These are phyloP conservation scores for Probosciger aterrimus DNA, from an alignment of 2,113 vertebrate species.

Conservation along the genomic window DNA sequence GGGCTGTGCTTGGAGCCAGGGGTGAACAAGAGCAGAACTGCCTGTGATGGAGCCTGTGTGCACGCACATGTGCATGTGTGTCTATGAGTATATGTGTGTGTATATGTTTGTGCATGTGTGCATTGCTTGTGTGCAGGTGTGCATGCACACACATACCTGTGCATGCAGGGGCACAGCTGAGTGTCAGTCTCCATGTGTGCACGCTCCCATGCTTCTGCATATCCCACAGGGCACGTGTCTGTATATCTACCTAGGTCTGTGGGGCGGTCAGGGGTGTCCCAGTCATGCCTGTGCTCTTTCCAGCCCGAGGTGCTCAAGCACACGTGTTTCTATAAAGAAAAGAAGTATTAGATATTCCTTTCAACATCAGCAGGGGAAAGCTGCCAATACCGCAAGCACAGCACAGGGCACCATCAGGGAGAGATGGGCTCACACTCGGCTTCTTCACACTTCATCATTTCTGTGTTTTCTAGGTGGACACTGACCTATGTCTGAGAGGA, in stretches of 20 bases:
- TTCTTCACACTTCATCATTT: background rate
- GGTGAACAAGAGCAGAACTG: background rate
- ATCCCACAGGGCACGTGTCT: background rate
- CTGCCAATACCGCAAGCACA: background rate
- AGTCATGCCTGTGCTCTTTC: background rate
- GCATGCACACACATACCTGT: too few species aligned
- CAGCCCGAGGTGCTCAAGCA: background rate
- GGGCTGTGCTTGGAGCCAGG: background rate
- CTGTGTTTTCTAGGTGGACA: background rate
- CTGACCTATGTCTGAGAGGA: background rate
- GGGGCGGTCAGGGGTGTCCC: background rate
- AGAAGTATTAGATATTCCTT: background rate
- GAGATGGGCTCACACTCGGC: background rate
- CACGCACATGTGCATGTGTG: rapidly evolving
- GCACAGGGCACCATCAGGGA: background rate
- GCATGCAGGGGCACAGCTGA: background rate
- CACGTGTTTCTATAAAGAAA: background rate
- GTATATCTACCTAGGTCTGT: rapidly evolving
- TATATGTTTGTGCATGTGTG: rapidly evolving
- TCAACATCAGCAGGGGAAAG: background rate
- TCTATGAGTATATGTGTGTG: too few species aligned
- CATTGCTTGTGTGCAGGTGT: background rate
- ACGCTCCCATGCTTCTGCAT: rapidly evolving
- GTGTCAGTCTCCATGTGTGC: rapidly evolving
- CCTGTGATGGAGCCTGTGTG: background rate